Base-by-base conservation (phyloP, 2,888 invertebrate genomes). In the Thelaira solivaga region DNA sequence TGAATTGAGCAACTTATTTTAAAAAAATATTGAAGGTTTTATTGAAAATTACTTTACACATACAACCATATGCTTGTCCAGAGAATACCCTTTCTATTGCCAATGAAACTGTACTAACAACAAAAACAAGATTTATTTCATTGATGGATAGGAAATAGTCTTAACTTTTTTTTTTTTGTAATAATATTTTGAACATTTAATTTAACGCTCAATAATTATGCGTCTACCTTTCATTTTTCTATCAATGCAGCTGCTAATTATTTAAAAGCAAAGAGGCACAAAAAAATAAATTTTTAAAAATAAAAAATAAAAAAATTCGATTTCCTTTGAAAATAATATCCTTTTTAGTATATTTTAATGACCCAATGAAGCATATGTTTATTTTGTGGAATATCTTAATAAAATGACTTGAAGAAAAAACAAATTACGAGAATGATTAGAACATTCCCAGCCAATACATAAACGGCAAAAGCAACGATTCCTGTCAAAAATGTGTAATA, bases 131-230 rank as follows among this genome's bases (percentile, higher is more conserved):
- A n/a, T n/a, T n/a, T n/a, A n/a, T n/a, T n/a, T n/a, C n/a, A n/a
- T n/a, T n/a, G n/a, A n/a, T n/a, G n/a, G n/a, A n/a, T n/a, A n/a
- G n/a, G n/a, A n/a, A n/a, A n/a, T n/a, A n/a, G n/a, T n/a, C n/a
- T n/a, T n/a, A n/a, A n/a, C n/a, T n/a, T n/a, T n/a, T n/a, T n/a
- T n/a, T n/a, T n/a, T 11, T 72, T 55, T 13, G 6, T 29, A 10
- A 36, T 11, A 55, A 55, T 55, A 55, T 72, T 72, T 55, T 72
- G 31, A 55, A 57, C 31, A 64, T 64, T 49, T 22, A 49, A 73
- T 73, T 73, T 72, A 8, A 72, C 45, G 55, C 72, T 55, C 55
- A 59, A 59, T 36, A n/a, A n/a, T n/a, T n/a, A n/a, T 31, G 11
- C 13, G 22, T 22, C 16, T n/a, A n/a, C 1, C 16, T 10, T 34